Evolutionary conservation across 2,888 invertebrate genomes (phyloP).

Genomic region (Drosophila seclusa): DNA sequence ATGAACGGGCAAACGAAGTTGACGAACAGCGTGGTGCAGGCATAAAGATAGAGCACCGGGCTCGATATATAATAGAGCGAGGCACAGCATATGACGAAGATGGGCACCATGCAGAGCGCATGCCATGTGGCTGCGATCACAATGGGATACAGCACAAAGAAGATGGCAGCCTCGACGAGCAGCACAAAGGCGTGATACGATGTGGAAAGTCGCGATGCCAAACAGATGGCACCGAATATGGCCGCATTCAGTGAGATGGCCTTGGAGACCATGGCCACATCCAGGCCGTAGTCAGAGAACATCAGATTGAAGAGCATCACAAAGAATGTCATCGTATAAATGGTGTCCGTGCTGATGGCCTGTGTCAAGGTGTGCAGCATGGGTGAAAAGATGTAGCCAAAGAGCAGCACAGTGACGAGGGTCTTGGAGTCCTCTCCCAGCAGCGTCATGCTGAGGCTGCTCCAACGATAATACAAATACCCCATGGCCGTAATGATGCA

Average conservation of each 20-base stretch:
- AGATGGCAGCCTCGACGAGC: slow-evolving; percentile 93
- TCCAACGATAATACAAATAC: slow-evolving; percentile 87
- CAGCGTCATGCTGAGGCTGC: slow-evolving; percentile 62
- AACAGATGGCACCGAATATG: slow-evolving; percentile 96
- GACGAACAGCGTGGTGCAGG: slow-evolving; percentile 87
- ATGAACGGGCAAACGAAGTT: slow-evolving; percentile 90
- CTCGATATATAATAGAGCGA: slow-evolving; percentile 87
- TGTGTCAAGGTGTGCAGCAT: slow-evolving; percentile 97
- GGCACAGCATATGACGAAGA: slow-evolving; percentile 86
- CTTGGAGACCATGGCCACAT: slow-evolving; percentile 94
- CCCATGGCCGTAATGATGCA: slow-evolving; percentile 87
- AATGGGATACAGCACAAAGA: slow-evolving; percentile 95
- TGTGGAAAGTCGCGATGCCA: slow-evolving; percentile 95
- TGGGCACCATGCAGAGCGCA: slow-evolving; percentile 86
- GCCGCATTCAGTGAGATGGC: slow-evolving; percentile 97
- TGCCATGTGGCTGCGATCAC: slow-evolving; percentile 88
- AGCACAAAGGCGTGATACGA: slow-evolving; percentile 95
- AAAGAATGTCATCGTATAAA: slow-evolving; percentile 95
- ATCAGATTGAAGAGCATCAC: slow-evolving; percentile 95
- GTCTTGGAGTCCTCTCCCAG: slow-evolving; percentile 90
- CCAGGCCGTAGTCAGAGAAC: slow-evolving; percentile 96
- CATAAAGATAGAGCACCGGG: slow-evolving; percentile 87
- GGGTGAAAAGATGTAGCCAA: slow-evolving; percentile 96
- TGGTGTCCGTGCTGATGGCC: slow-evolving; percentile 98
- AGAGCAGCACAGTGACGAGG: slow-evolving; percentile 91